Evolutionary conservation across 2,113 vertebrate species (phyloP).

Genomic region (Macrotus californicus): DNA sequence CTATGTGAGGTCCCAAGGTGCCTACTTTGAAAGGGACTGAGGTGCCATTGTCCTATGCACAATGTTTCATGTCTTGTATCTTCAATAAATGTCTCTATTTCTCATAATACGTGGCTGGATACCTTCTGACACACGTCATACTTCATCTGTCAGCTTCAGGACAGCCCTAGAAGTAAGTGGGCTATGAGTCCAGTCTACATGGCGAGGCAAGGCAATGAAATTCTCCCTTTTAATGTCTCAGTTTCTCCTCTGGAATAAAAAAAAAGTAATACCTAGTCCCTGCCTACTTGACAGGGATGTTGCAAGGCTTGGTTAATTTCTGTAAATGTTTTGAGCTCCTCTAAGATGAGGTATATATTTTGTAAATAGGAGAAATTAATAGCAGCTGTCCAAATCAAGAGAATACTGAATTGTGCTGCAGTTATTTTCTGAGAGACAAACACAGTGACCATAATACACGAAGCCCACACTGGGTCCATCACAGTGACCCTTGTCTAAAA

Average conservation of each 20-base stretch:
- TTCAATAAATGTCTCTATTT: too few relatives aligned
- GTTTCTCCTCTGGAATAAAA: conserved; percentile 23
- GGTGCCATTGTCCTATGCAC: too few relatives aligned
- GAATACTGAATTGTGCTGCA: conserved; percentile 33
- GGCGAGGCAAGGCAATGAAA: not conserved
- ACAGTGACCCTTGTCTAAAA: not conserved
- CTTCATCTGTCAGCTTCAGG: not conserved
- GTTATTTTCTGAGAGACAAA: conserved; percentile 42
- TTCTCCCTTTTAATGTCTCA: not conserved
- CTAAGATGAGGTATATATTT: conserved; percentile 58
- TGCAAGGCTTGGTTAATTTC: conserved; percentile 55
- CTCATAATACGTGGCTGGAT: too few relatives aligned
- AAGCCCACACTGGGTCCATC: not conserved
- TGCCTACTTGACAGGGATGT: conserved; percentile 44
- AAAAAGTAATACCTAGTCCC: conserved; percentile 1
- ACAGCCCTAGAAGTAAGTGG: not conserved
- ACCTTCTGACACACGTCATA: too few relatives aligned
- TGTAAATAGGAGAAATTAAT: conserved; percentile 63
- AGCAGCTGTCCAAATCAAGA: conserved; percentile 33
- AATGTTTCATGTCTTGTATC: too few relatives aligned
- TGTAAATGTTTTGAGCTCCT: conserved; percentile 67
- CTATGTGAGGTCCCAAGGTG: too few relatives aligned
- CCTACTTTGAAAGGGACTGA: too few relatives aligned
- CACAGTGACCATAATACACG: not conserved
- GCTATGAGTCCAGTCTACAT: not conserved